phyloP scores from a whole-genome alignment of 2,797 vertebrate genomes.

The Dicrostonyx torquatus region DNA sequence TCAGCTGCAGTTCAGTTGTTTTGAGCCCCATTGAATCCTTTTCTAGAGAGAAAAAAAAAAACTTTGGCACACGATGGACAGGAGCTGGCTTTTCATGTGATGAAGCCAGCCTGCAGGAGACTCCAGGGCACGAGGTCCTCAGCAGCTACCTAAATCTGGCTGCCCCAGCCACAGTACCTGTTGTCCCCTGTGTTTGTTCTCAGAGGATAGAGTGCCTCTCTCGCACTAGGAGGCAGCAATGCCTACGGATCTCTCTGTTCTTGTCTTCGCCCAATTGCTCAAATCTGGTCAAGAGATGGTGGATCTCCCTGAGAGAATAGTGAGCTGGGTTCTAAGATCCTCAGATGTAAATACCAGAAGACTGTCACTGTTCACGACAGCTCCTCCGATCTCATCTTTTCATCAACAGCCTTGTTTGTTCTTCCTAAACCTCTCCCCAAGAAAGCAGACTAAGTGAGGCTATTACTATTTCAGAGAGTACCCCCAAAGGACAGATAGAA shows the following conservation, averaged over 20 bases:
- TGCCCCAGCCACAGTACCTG: background rate
- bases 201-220: background rate
- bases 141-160: background rate
- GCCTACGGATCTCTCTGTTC: background rate
- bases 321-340: background rate
- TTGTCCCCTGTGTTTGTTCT: background rate
- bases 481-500: background rate
- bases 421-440: background rate
- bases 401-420: background rate
- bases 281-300: background rate
- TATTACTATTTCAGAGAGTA: background rate
- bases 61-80: constrained; percentile 36
- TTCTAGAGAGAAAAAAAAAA: constrained; percentile 53
- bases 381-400: background rate
- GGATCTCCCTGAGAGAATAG: background rate
- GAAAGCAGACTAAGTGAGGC: background rate
- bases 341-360: background rate
- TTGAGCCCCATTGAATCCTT: constrained; percentile 24
- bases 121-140: background rate
- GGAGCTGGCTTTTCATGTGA: background rate
- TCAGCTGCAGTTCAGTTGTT: background rate
- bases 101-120: background rate
- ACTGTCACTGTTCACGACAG: background rate
- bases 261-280: background rate
- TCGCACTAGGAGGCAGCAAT: background rate